Evolutionary conservation across 2,888 invertebrate genomes (phyloP).

Genomic region (Hybos culiciformis): DNA sequence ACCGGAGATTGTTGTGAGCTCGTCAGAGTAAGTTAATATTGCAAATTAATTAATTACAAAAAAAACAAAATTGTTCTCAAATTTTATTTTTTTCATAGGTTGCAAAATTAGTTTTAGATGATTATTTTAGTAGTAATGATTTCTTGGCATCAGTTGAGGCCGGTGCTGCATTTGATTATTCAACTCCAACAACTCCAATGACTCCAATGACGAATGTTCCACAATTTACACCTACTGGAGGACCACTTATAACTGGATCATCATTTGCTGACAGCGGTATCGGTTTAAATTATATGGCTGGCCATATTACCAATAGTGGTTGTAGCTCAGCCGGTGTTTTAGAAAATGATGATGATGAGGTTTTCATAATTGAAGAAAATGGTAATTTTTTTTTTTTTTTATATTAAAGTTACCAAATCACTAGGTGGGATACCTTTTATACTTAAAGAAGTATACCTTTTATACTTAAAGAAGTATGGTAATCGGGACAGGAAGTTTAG

Average conservation of each 20-base stretch:
- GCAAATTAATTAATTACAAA: background rate
- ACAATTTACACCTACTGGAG: constrained; percentile 18
- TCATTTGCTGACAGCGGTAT: constrained; percentile 34
- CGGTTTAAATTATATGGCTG: constrained; percentile 31
- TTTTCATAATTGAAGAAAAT: constrained; percentile 26
- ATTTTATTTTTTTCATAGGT: constrained; percentile 41
- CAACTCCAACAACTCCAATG: constrained; percentile 28
- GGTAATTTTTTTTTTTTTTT: too few species aligned
- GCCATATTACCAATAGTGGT: constrained; percentile 18
- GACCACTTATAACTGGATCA: constrained; percentile 15
- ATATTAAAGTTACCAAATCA: too few species aligned
- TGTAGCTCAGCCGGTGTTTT: constrained; percentile 14
- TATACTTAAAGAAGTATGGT: too few species aligned
- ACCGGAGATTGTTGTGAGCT: constrained; percentile 73
- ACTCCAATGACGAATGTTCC: constrained; percentile 17
- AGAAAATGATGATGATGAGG: constrained; percentile 35
- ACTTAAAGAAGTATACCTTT: too few species aligned
- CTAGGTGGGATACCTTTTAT: too few species aligned
- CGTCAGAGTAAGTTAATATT: constrained; percentile 51
- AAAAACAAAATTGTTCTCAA: background rate
- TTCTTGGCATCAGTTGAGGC: constrained; percentile 35
- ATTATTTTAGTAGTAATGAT: constrained; percentile 51
- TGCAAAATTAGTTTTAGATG: constrained; percentile 76
- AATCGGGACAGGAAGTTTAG: too few species aligned
- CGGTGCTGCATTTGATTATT: constrained; percentile 32